Evolutionary conservation across 1,140 invertebrate genomes (phyloP), one percentile per base, ranked within the genome.

Genomic region (Lasaia peninsularis): DNA sequence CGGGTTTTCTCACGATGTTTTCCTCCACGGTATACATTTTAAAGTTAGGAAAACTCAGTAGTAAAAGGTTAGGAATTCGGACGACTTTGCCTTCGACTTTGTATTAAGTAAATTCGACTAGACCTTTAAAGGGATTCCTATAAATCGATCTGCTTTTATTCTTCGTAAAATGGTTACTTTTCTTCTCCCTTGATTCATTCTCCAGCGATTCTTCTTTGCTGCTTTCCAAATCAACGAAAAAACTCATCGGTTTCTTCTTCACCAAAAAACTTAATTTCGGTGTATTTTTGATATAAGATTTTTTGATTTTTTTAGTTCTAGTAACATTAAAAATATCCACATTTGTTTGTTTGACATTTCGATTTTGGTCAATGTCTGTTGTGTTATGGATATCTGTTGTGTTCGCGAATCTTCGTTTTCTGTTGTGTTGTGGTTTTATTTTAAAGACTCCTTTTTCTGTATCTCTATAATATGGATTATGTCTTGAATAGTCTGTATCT

Each of bases 321-420:
- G 44, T 48, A 7, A 24, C 20, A 20, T 48, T 48, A n/a, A 20
- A 1, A 24, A n/a, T 4, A n/a, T 16, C 21, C n/a, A 11, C 20
- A 48, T 48, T 48, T 48, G 1, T 28, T 28, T 4, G 24, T 28
- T 28, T 7, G 8, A 28, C 8, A 28, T 28, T 28, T 28, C 8
- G 24, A 28, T 28, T 28, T 28, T 28, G 5, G 8, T 28, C 24
- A 28, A 7, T 28, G 5, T 7, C 24, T 2, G 24, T 28, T 28
- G 24, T 28, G 24, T 28, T 24, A 2, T 28, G 24, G 24, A 28
- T 7, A 28, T 69, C 66, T 2, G 73, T 73, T 3, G 64, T 57
- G 32, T 82, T 85, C 0, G 61, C n/a, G 0, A 70, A 69, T 28
- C 81, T 37, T 48, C 76, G 82, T 18, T 56, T 56, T 56, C 80